Base-by-base conservation (phyloP, 2,888 invertebrate species). In the Nymphalis polychloros region DNA sequence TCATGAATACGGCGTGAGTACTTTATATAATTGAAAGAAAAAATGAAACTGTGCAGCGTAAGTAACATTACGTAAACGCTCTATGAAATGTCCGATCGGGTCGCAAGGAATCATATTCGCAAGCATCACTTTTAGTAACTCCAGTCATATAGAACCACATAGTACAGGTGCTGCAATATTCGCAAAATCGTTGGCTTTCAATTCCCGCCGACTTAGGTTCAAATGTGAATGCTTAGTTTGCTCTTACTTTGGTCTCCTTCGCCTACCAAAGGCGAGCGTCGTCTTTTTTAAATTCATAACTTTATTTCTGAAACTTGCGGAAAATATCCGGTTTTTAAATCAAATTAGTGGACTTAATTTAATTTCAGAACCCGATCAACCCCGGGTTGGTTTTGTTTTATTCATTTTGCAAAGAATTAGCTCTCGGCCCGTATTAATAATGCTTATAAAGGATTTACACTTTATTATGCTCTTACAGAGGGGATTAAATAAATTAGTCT, bases 151-250 rank as follows among this genome's bases (percentile, higher is more conserved):
- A 41, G 13, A 41, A 41, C 41, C 4, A 13, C 49, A 35, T 63
- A 41, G 52, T 41, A 53, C 16, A 19, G 41, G 41, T 13, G 59
- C 19, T 59, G 59, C 50, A 59, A 64, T 59, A 59, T 57, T 48
- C 55, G 57, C 27, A 19, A 57, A 64, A 63, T 64, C 19, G 31
- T 20, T 27, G 7, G n/a, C 19, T n/a, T 57, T 50, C 59, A 59
- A 50, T 47, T 59, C 31, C 20, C 64, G 16, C 41, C 35, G 59
- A 50, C 64, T 64, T 64, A 64, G 31, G 20, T 57, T 31, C 57
- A 59, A 50, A 64, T 59, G 35, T 52, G 52, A 20, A 41, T 35
- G 62, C 52, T 63, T 63, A 63, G 52, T 63, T 52, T 41, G 41
- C 52, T 49, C 48, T 35, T 47, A 49, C 63, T 48, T 19, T 47